A percentile compares a stretch with the other conserved stretches of the same genome.
phyloP scores from a whole-genome alignment of 2,113 vertebrate genomes.

The Microcebus griseorufus region DNA sequence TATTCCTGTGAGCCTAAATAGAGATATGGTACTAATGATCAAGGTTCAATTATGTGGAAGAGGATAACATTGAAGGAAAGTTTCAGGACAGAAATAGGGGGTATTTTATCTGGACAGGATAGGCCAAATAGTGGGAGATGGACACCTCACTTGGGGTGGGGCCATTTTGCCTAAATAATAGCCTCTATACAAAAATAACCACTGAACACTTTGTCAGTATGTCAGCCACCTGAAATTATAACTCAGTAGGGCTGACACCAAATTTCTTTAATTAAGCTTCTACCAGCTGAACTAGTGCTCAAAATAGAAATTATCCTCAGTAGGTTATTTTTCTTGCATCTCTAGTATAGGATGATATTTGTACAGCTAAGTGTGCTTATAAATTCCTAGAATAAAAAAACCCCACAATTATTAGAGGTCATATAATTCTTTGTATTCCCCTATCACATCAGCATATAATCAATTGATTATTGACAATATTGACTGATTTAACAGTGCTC shows the following conservation, averaged over 20 bases:
- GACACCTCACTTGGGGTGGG: background rate
- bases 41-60: background rate
- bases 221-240: background rate
- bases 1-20: background rate
- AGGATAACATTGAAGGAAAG: background rate
- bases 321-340: background rate
- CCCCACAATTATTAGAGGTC: background rate
- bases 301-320: constrained; percentile 19
- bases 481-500: background rate
- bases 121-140: background rate
- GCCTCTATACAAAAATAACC: background rate
- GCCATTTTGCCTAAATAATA: background rate
- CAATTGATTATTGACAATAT: background rate
- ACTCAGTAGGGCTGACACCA: background rate
- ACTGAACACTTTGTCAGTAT: background rate
- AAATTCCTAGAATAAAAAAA: background rate
- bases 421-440: background rate
- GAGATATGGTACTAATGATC: background rate
- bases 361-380: background rate
- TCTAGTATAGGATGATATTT: background rate
- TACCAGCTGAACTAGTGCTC: background rate
- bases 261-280: background rate
- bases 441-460: background rate
- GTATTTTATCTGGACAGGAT: background rate
- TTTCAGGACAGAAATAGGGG: background rate